Percentiles rank a stretch among this genome's conserved stretches.
Conservation (phyloP, 2,888 invertebrate species). For the Willowsia nigromaculata region DNA sequence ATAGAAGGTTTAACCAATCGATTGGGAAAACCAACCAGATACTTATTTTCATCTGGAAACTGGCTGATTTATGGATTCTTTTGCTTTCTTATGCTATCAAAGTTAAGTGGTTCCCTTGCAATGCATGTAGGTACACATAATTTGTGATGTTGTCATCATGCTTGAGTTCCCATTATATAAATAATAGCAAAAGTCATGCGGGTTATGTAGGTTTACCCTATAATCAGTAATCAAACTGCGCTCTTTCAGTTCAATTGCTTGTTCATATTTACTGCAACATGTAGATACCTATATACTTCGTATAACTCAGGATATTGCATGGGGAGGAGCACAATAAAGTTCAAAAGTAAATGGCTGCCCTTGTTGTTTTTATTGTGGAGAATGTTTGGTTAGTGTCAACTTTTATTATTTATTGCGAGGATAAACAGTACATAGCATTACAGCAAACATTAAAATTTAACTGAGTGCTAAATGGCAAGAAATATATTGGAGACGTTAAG, state of each 20-base stretch:
- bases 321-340: not conserved
- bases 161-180: not conserved
- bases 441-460: not conserved
- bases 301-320: not conserved
- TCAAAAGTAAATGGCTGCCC: not conserved
- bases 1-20: not conserved
- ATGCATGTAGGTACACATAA: not conserved
- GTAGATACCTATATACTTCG: not conserved
- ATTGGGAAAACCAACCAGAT: not conserved
- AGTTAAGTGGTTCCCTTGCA: not conserved
- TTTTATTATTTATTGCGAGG: not conserved
- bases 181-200: not conserved
- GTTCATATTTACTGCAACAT: not conserved
- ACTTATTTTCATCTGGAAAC: constrained; percentile 19
- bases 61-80: constrained; percentile 14
- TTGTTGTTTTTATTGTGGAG: not conserved
- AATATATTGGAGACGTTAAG: not conserved
- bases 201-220: not conserved
- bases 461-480: not conserved
- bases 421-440: not conserved
- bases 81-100: not conserved
- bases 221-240: not conserved
- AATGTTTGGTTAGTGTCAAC: not conserved
- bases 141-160: not conserved
- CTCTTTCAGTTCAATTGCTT: not conserved